Evolutionary conservation across 2,113 vertebrate species (phyloP).

Genomic region (Ivindomyrus marchei): DNA sequence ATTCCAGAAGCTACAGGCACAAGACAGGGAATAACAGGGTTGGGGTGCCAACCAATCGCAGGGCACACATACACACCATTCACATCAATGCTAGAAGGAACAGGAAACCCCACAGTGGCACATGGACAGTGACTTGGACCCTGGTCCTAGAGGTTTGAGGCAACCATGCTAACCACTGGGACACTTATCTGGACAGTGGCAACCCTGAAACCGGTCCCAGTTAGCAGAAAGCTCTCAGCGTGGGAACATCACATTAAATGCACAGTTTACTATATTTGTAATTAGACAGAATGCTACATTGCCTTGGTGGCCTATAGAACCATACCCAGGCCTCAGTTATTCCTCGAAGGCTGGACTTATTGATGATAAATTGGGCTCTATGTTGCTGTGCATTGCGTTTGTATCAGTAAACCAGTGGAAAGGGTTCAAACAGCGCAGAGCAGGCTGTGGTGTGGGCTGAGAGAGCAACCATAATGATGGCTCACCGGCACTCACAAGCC

Average conservation of each 20-base stretch:
- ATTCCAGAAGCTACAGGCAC: neutral
- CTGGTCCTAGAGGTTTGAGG: neutral
- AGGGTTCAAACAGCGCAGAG: neutral
- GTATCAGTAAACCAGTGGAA: neutral
- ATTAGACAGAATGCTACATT: neutral
- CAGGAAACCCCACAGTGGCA: neutral
- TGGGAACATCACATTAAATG: neutral
- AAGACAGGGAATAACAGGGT: neutral
- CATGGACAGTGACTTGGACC: neutral
- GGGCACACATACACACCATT: neutral
- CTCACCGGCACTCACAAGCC: neutral
- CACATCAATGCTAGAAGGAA: neutral
- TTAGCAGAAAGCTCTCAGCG: neutral
- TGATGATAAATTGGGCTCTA: neutral
- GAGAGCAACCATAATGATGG: too few relatives aligned
- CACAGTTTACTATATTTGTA: neutral
- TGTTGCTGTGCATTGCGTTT: neutral
- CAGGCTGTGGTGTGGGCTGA: neutral
- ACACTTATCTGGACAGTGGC: neutral
- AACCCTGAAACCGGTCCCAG: neutral
- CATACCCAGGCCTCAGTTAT: neutral
- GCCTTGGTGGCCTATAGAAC: neutral
- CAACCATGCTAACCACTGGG: neutral
- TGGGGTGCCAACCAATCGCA: neutral
- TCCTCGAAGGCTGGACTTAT: neutral